Conservation (phyloP, 2,113 vertebrate species). For the Chauna torquata region DNA sequence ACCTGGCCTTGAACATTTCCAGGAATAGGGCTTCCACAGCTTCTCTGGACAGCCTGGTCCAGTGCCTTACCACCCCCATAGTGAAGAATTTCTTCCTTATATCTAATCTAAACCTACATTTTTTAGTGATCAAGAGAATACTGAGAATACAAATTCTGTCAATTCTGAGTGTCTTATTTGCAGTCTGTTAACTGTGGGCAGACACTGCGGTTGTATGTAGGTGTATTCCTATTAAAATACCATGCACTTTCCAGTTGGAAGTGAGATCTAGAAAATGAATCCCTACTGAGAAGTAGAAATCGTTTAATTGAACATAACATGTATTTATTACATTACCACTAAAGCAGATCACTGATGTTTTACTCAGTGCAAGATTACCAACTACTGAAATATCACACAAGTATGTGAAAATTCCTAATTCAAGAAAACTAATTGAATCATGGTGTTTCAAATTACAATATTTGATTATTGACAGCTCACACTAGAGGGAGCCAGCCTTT, state of each 20-base stretch:
- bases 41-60: background rate
- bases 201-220: accelerated
- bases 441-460: background rate
- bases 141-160: no score
- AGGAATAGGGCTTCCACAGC: background rate
- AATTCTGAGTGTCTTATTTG: no score
- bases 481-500: slow-evolving; percentile 10
- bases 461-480: background rate
- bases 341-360: background rate
- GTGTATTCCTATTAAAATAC: background rate
- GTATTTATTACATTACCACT: background rate
- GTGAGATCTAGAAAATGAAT: background rate
- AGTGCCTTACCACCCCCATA: background rate
- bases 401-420: background rate
- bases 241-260: background rate
- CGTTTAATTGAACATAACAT: background rate
- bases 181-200: background rate
- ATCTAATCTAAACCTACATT: background rate
- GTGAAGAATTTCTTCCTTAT: background rate
- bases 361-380: background rate
- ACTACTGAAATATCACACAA: background rate
- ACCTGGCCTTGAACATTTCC: background rate
- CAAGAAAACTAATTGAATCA: background rate
- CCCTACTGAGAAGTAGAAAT: background rate
- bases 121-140: no score